These are phyloP conservation scores for Ceyx melanurus DNA, from an alignment of 2,113 vertebrate genomes.

Conservation along the genomic window DNA sequence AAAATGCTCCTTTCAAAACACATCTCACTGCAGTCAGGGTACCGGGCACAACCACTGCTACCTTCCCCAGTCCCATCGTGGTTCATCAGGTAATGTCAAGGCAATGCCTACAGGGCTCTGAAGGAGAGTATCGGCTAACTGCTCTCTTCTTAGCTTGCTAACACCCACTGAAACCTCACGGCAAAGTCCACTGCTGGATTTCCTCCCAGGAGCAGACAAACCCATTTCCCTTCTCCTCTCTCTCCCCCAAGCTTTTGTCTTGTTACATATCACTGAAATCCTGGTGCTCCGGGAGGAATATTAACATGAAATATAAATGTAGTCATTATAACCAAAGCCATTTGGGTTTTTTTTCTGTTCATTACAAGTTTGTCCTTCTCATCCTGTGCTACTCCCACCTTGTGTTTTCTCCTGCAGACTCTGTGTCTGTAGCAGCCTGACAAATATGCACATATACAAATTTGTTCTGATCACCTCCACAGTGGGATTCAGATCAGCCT, in stretches of 20 bases:
- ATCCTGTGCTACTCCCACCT: neutral
- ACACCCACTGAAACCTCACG: neutral
- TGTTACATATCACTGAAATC: neutral
- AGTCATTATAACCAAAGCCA: slow-evolving; percentile 16
- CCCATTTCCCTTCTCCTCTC: neutral
- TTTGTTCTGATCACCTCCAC: neutral
- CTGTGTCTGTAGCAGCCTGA: neutral
- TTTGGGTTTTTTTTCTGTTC: neutral
- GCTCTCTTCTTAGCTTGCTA: neutral
- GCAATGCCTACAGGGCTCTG: neutral
- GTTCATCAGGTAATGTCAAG: neutral
- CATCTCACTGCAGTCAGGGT: neutral
- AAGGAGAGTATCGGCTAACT: neutral
- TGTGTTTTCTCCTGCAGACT: neutral
- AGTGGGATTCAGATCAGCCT: neutral
- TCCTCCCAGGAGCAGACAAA: accelerated
- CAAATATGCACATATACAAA: neutral
- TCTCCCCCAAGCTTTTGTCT: neutral
- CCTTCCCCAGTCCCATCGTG: accelerated
- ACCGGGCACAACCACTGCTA: neutral
- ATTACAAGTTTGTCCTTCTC: neutral
- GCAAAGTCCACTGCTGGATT: neutral
- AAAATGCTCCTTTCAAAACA: neutral
- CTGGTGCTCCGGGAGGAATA: neutral
- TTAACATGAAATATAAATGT: neutral